Evolutionary conservation across 1,140 invertebrate species (phyloP).

Genomic region (Nasonia giraulti): DNA sequence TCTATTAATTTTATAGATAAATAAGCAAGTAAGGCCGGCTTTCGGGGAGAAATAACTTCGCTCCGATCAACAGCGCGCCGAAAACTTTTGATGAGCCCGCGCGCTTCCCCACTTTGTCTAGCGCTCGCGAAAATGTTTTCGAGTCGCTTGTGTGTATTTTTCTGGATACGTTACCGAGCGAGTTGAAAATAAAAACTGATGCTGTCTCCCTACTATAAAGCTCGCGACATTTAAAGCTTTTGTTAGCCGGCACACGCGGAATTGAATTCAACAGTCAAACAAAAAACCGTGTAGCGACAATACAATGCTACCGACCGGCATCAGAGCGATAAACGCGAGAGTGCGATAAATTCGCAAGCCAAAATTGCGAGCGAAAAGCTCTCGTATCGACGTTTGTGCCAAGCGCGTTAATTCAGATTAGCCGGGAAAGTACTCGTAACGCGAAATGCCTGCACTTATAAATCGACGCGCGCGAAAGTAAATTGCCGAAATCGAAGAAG

Average conservation of each 20-base stretch:
- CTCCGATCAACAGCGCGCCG: too few species aligned
- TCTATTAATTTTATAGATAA: not conserved
- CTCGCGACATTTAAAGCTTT: too few species aligned
- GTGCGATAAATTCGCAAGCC: not conserved
- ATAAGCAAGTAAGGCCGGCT: too few species aligned
- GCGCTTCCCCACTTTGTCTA: too few species aligned
- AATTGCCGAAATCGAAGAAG: not conserved
- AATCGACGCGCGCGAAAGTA: not conserved
- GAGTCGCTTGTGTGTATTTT: too few species aligned
- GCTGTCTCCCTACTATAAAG: too few species aligned
- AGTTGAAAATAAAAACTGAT: too few species aligned
- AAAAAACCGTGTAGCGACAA: not conserved
- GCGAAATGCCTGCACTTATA: not conserved
- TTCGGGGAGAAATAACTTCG: too few species aligned
- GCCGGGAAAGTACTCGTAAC: not conserved
- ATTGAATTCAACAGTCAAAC: not conserved
- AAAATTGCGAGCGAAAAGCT: not conserved
- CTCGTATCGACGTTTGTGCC: not conserved
- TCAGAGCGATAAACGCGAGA: not conserved
- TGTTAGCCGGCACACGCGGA: not conserved
- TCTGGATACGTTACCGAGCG: too few species aligned
- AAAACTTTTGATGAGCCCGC: too few species aligned
- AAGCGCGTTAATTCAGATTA: slow-evolving; percentile 1
- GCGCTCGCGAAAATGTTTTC: too few species aligned
- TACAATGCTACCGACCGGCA: not conserved